Evolutionary conservation across 2,797 vertebrate genomes (phyloP).

Genomic region (Pipistrellus pipistrellus): DNA sequence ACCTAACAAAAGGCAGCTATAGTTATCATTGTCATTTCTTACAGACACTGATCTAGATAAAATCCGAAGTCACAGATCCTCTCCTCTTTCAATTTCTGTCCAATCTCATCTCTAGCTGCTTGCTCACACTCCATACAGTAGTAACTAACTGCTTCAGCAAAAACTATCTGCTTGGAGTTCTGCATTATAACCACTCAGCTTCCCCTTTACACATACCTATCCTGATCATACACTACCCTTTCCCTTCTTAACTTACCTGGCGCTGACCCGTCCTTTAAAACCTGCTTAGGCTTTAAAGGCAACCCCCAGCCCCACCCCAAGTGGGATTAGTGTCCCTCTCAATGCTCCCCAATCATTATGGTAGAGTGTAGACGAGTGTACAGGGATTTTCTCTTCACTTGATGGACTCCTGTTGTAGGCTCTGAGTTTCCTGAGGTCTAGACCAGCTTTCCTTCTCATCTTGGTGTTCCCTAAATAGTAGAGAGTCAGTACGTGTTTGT

Average conservation of each 20-base stretch:
- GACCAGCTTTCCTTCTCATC: neutral
- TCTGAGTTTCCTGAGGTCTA: conserved; percentile 10
- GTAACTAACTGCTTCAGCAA: neutral
- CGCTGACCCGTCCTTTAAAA: neutral
- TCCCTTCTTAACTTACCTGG: neutral
- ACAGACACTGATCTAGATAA: neutral
- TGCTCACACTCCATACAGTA: neutral
- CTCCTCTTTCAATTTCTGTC: neutral
- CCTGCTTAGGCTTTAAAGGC: neutral
- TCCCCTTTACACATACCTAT: neutral
- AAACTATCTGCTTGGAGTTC: neutral
- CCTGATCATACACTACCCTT: neutral
- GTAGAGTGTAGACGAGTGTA: neutral
- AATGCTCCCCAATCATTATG: neutral
- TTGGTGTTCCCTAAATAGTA: neutral
- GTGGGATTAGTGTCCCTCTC: neutral
- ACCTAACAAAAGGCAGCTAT: neutral
- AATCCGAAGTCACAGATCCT: neutral
- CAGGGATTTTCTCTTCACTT: conserved; percentile 28
- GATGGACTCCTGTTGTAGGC: neutral
- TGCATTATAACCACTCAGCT: neutral
- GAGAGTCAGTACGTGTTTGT: neutral
- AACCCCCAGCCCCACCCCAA: neutral
- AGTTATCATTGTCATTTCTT: neutral
- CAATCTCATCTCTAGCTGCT: neutral